Base-by-base conservation (phyloP, 1,140 invertebrate species). In the Drosophila oshimai region DNA sequence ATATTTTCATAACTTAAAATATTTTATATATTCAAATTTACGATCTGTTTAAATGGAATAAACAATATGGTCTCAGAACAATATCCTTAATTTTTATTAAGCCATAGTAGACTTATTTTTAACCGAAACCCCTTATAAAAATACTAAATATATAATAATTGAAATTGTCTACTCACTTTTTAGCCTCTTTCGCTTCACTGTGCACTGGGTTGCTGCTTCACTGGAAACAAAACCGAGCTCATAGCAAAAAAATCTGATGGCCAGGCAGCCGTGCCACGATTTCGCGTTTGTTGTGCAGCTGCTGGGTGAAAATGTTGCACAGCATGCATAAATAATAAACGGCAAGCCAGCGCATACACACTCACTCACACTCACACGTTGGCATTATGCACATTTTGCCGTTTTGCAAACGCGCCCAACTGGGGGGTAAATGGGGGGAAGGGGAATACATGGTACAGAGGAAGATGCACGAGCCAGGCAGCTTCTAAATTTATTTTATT, bases 401-500 rank as follows among this genome's bases (percentile, higher is more conserved):
- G 54, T 79, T 77, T 72, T 61, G 58, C 74, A 15, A 57, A 26
- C 68, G 74, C 68, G 68, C 75, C 64, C 76, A 61, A 71, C 76
- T 71, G 73, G 69, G 73, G 78, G 77, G 77, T 72, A 60, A 77
- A 44, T 28, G 34, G 31, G 5, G 28, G n/a, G 13, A 24, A 3
- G 24, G 46, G 17, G 24, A 42, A 6, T 31, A 13, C 6, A 10
- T 6, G 34, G 17, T 15, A 9, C 12, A 17, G 44, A 53, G 33
- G 68, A 6, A 22, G 54, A 46, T 39, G 62, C 50, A 29, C 17
- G 61, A 45, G 61, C 70, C 74, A 74, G 68, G 77, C 80, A 74
- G 62, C 42, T 87, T 81, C 81, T 87, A 87, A 87, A 87, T 87
- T 87, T 87, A 87, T 87, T 87, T 87, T 87, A 87, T 87, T 87